Conservation (phyloP, 2,113 vertebrate genomes). For the Puma concolor region DNA sequence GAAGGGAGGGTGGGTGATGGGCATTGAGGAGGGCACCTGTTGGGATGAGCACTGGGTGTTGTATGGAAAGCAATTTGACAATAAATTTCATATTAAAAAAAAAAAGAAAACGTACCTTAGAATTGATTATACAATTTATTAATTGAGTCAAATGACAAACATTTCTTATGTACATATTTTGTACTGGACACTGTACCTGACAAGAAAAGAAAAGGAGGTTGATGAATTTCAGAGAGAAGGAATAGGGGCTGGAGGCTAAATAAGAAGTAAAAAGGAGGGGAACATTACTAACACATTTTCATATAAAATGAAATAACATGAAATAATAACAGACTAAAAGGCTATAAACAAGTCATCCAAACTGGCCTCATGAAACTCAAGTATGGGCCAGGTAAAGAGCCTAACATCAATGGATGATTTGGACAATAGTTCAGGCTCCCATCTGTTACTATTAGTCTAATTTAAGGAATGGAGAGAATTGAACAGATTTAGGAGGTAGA, state of each 20-base stretch:
- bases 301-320: not conserved
- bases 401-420: not conserved
- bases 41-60: too few relatives aligned
- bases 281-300: not conserved
- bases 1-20: too few relatives aligned
- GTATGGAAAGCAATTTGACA: too few relatives aligned
- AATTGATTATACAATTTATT: not conserved
- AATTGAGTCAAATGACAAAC: not conserved
- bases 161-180: not conserved
- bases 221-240: not conserved
- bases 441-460: not conserved
- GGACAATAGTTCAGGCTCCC: not conserved
- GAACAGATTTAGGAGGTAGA: not conserved
- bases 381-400: not conserved
- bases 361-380: not conserved
- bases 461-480: not conserved
- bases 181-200: not conserved
- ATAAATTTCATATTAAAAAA: too few relatives aligned
- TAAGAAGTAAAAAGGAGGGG: not conserved
- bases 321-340: not conserved
- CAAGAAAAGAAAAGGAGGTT: not conserved
- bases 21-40: too few relatives aligned
- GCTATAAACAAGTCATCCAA: not conserved
- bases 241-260: not conserved
- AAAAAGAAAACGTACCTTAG: not conserved